Conservation (phyloP, 2,113 vertebrate genomes). For the Podarcis cretensis region DNA sequence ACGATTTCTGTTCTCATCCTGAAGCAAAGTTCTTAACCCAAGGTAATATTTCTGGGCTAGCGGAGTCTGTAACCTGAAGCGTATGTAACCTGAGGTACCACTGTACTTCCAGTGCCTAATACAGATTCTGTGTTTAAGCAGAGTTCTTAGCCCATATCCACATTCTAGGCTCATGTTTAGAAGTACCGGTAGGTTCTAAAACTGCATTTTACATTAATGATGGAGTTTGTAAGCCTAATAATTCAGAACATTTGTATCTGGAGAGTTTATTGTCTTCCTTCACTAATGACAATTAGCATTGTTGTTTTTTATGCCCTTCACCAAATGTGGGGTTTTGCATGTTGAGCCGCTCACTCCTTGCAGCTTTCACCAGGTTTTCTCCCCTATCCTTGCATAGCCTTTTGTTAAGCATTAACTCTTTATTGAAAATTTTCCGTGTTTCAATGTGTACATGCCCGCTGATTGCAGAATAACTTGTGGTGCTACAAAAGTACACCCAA, state of each 20-base stretch:
- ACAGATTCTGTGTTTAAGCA: background rate
- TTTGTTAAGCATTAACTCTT: no score
- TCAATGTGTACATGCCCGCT: no score
- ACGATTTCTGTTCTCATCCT: no score
- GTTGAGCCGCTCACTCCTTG: background rate
- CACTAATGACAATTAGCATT: background rate
- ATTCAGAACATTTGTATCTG: background rate
- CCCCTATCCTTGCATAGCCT: background rate
- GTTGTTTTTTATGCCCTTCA: no score
- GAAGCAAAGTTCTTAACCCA: no score
- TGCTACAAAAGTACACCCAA: no score
- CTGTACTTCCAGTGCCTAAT: background rate
- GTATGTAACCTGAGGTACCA: no score
- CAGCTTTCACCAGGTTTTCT: background rate
- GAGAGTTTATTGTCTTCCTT: background rate
- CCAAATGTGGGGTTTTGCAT: background rate
- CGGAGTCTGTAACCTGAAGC: no score
- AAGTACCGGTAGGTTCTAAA: background rate
- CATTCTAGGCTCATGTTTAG: background rate
- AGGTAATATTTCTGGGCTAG: no score
- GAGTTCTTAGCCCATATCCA: background rate
- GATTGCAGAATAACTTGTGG: no score
- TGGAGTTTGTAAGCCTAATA: background rate
- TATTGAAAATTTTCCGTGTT: no score
- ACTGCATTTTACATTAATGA: no score